phyloP scores from a whole-genome alignment of 2,797 vertebrate genomes.

The Ctenopoma kingsleyae region DNA sequence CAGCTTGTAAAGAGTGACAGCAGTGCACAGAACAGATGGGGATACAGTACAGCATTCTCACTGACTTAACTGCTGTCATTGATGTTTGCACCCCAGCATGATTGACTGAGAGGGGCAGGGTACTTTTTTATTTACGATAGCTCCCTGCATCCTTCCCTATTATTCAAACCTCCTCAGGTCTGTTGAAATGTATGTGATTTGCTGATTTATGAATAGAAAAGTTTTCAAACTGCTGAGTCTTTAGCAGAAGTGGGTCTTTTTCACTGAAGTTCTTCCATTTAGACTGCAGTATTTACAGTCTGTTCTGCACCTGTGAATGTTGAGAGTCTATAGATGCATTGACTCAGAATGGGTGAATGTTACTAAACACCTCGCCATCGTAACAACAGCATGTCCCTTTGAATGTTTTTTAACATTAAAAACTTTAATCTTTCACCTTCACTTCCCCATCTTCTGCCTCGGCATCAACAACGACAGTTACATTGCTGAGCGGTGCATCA shows the following conservation, averaged over 20 bases:
- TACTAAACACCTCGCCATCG: not conserved
- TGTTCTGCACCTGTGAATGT: conserved; percentile 13
- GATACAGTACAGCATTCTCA: not conserved
- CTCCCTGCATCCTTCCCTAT: not conserved
- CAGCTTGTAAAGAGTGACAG: not conserved
- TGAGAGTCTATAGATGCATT: conserved; percentile 19
- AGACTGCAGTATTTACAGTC: conserved; percentile 9
- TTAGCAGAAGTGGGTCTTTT: conserved; percentile 1
- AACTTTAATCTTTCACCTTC: conserved; percentile 73
- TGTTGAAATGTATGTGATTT: conserved; percentile 4
- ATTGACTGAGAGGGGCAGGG: not conserved
- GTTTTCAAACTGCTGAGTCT: conserved; percentile 16
- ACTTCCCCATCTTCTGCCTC: conserved; percentile 70
- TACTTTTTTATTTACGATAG: not conserved
- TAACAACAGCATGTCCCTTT: not conserved
- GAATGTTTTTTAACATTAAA: conserved; percentile 42
- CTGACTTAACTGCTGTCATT: too few relatives aligned
- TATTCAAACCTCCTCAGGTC: not conserved
- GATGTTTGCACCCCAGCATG: too few relatives aligned
- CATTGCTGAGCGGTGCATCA: conserved; percentile 75
- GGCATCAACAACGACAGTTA: conserved; percentile 46
- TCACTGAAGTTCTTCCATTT: conserved; percentile 11
- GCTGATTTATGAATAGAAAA: conserved; percentile 17
- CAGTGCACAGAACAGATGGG: not conserved
- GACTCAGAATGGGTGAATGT: not conserved